Evolutionary conservation across 2,113 vertebrate species (phyloP).

Genomic region (Acrocephalus kingi): DNA sequence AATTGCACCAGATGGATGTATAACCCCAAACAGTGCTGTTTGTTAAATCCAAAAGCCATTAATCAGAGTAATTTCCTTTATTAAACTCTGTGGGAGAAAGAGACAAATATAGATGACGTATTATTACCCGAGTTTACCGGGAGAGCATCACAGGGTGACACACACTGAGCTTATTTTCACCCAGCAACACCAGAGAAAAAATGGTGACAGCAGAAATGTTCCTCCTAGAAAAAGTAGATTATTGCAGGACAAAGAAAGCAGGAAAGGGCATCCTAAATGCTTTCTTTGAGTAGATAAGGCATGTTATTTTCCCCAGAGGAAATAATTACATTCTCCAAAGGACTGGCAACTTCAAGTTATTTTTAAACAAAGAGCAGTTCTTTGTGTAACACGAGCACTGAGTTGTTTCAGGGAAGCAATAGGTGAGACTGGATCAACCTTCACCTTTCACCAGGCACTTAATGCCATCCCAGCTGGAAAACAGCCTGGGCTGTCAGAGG

Average conservation of each 20-base stretch:
- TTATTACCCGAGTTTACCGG: accelerated
- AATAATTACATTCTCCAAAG: conserved; percentile 38
- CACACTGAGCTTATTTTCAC: background rate
- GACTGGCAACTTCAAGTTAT: conserved; percentile 26
- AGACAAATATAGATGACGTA: background rate
- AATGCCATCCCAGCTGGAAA: background rate
- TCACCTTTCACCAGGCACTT: background rate
- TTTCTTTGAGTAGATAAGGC: conserved; percentile 63
- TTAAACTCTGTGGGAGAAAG: background rate
- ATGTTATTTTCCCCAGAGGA: conserved; percentile 23
- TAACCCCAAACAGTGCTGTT: conserved; percentile 27
- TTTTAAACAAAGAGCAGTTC: conserved; percentile 46
- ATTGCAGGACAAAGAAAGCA: conserved; percentile 31
- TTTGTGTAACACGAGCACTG: background rate
- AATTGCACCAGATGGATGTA: conserved; percentile 36
- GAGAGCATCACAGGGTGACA: background rate
- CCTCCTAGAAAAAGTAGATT: conserved; percentile 8
- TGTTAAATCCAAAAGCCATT: conserved; percentile 41
- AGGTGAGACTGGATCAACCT: background rate
- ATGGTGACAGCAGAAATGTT: conserved; percentile 49
- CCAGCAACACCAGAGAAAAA: conserved; percentile 20
- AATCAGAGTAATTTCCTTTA: conserved; percentile 36
- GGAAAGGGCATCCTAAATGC: conserved; percentile 47
- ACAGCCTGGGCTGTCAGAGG: background rate
- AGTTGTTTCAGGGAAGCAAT: conserved; percentile 10